These are phyloP conservation scores for Diplolepis rosae DNA, from an alignment of 2,888 invertebrate species.

Conservation along the genomic window DNA sequence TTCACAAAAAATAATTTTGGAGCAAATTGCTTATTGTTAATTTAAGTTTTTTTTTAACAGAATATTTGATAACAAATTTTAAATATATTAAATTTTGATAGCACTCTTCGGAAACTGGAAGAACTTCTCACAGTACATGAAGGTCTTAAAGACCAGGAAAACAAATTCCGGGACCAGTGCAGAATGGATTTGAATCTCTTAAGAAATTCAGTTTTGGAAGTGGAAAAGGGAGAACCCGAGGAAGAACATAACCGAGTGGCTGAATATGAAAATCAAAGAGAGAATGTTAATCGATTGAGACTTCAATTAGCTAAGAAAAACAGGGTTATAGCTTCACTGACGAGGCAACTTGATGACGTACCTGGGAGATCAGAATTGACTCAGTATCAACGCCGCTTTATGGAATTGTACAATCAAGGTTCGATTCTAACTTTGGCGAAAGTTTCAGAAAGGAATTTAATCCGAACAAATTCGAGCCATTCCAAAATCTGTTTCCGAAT, in stretches of 20 bases:
- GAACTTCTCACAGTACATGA: conserved; percentile 82
- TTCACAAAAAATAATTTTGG: no score
- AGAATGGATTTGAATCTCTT: conserved; percentile 78
- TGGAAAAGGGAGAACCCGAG: conserved; percentile 74
- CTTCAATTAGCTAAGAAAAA: conserved; percentile 86
- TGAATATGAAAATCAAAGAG: conserved; percentile 79
- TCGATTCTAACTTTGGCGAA: conserved; percentile 35
- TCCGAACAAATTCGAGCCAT: no score
- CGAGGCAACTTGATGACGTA: conserved; percentile 92
- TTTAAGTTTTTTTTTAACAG: conserved; percentile 52
- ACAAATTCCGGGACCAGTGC: conserved; percentile 84
- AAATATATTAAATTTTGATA: conserved; percentile 45
- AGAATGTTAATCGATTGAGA: conserved; percentile 77
- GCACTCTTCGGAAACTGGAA: conserved; percentile 75
- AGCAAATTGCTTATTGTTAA: no score
- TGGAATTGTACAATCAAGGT: conserved; percentile 97
- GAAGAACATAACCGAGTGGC: conserved; percentile 72
- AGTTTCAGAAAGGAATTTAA: no score
- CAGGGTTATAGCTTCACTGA: conserved; percentile 85
- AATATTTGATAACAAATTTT: conserved; percentile 50
- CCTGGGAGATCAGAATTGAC: conserved; percentile 94
- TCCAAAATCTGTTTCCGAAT: no score
- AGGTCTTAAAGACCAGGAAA: conserved; percentile 82
- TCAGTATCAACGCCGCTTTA: conserved; percentile 96
- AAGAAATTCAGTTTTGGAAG: conserved; percentile 73